phyloP scores from a whole-genome alignment of 2,113 vertebrate genomes.

The Cyanoderma ruficeps region DNA sequence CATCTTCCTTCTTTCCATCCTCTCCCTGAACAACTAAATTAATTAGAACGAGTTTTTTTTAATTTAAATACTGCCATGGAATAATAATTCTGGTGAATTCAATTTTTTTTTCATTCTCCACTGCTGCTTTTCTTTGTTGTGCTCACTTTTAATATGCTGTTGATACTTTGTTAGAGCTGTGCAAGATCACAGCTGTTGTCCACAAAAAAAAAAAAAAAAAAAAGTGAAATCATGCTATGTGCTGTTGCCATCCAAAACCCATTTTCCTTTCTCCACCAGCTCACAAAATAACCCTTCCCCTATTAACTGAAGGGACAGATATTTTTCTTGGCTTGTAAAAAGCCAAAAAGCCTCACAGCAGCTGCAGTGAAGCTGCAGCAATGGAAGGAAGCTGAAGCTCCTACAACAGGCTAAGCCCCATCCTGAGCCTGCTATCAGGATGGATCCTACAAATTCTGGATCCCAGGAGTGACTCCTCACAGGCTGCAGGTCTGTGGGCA shows the following conservation, averaged over 20 bases:
- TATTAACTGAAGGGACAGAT: background rate
- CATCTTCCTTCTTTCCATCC: background rate
- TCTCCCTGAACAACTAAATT: conserved; percentile 26
- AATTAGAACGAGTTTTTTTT: no score
- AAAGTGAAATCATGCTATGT: background rate
- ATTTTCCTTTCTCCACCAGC: conserved; percentile 23
- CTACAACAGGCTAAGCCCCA: background rate
- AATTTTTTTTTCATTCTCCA: no score
- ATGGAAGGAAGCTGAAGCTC: background rate
- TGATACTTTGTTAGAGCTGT: no score
- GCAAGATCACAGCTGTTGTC: no score
- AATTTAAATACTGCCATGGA: no score
- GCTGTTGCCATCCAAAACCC: conserved; percentile 34
- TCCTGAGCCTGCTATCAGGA: background rate
- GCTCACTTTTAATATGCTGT: no score
- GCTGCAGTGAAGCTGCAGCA: background rate
- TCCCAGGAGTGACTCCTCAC: background rate
- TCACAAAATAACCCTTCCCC: background rate
- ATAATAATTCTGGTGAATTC: no score
- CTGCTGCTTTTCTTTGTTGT: no score
- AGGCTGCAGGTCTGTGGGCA: background rate
- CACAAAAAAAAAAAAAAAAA: background rate
- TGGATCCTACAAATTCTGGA: background rate
- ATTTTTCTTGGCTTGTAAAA: conserved; percentile 32
- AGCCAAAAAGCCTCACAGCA: background rate